Evolutionary conservation across 2,888 invertebrate genomes (phyloP).

Genomic region (Megastigmus dorsalis): DNA sequence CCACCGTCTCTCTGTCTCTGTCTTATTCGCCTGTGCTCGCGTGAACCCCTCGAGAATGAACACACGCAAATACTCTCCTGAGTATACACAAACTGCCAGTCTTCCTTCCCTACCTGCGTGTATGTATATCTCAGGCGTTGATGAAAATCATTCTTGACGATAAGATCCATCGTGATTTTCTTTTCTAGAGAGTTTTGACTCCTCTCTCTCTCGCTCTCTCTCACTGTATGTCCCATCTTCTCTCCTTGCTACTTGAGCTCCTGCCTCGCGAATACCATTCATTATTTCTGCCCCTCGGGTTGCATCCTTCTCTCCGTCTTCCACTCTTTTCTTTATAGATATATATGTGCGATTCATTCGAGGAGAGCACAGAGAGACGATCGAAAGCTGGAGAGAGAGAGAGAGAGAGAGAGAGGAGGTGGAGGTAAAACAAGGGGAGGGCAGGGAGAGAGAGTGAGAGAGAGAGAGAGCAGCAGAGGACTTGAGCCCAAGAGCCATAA

Average conservation of each 20-base stretch:
- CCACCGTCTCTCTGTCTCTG: not conserved
- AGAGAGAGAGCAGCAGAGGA: slow-evolving; percentile 28
- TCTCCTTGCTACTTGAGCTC: slow-evolving; percentile 35
- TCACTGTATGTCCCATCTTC: too few species aligned
- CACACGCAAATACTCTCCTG: not conserved
- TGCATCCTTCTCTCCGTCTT: slow-evolving; percentile 8
- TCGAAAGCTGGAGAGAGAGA: not conserved
- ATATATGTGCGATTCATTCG: slow-evolving; percentile 10
- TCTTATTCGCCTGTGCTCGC: not conserved
- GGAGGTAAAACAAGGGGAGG: too few species aligned
- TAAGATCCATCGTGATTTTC: slow-evolving; percentile 42
- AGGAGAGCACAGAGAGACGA: slow-evolving; percentile 21
- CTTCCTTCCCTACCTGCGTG: too few species aligned
- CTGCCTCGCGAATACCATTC: slow-evolving; percentile 47
- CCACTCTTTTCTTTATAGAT: not conserved
- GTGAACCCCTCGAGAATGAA: not conserved
- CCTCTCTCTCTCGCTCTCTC: not conserved
- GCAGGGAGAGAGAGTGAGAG: not conserved
- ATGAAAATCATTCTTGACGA: slow-evolving; percentile 47
- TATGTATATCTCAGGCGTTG: too few species aligned
- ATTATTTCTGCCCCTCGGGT: slow-evolving; percentile 50
- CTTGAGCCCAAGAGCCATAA: slow-evolving; percentile 52
- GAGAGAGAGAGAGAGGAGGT: not conserved
- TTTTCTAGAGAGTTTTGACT: not conserved
- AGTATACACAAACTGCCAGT: not conserved